Conservation (phyloP, 92 coral and sea anemone genomes). For the Diadumene lineata region DNA sequence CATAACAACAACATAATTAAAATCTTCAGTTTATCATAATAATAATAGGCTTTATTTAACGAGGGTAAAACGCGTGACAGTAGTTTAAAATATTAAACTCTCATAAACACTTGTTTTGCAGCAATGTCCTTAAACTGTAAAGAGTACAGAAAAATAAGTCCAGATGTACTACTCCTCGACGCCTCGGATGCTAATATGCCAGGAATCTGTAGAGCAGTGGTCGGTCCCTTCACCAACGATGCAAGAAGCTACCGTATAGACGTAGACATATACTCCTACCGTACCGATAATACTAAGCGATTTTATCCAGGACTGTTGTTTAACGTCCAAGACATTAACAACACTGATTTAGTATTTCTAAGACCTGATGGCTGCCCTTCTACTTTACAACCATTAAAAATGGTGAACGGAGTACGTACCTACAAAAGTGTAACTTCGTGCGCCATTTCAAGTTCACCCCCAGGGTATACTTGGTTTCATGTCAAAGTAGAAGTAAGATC, state of each 20-base stretch:
- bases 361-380: neutral
- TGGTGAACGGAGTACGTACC: neutral
- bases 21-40: too few species aligned
- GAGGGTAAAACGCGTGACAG: too few species aligned
- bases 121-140: too few species aligned
- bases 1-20: too few species aligned
- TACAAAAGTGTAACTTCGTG: neutral
- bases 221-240: neutral
- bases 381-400: neutral
- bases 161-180: neutral
- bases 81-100: too few species aligned
- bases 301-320: slow-evolving; percentile 16
- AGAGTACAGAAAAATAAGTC: neutral
- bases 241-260: neutral
- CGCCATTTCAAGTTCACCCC: neutral
- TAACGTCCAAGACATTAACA: slow-evolving; percentile 9
- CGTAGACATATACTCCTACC: slow-evolving; percentile 6
- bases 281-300: neutral
- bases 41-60: too few species aligned
- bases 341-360: neutral
- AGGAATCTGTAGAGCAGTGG: neutral
- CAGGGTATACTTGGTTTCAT: slow-evolving; percentile 3
- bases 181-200: neutral
- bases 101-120: too few species aligned
- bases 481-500: neutral